Base-by-base conservation (phyloP, 1,140 invertebrate species). In the Prorops nasuta region DNA sequence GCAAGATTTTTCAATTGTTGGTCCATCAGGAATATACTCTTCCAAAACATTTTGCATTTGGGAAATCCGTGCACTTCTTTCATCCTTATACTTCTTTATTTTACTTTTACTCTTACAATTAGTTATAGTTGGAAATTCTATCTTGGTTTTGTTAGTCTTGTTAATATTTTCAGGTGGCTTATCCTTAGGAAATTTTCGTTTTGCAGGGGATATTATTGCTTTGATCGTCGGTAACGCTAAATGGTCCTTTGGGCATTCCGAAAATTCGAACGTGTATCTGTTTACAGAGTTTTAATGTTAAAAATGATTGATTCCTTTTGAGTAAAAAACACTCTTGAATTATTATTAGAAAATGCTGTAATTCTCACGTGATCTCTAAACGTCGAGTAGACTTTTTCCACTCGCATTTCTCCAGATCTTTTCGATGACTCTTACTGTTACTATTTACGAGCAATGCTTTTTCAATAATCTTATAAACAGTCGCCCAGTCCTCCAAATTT, bases 401-500 rank as follows among this genome's bases (percentile, higher is more conserved):
- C 39, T 62, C 62, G 7, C 46, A 44, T 14, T 40, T 44, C 7
- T 50, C 51, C 3, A 7, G 28, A 15, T 54, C 42, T 8, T 24
- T 31, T 14, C 37, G 47, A 17, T 44, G 37, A 6, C 24, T 38
- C 12, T 54, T 45, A 3, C 18, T 39, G 16, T 44, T 46, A 17
- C 42, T 43, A 22, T 67, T 64, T 2, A 59, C 54, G n/a, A 67
- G 38, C 35, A 66, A 35, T 15, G 63, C 67, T 34, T 55, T 62
- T 12, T 64, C 49, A 32, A 69, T 19, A 35, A 67, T 59, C 22
- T 57, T 49, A 7, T 69, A 69, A 1, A 69, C 34, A 1, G 63
- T 56, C 6, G 54, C 50, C 67, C 67, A 69, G 17, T 69, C 67
- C 22, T 66, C 61, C 3, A 66, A 18, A 34, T 58, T 49, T n/a